Evolutionary conservation across 2,113 vertebrate species (phyloP), one percentile per base, ranked within the genome.

Genomic region (Dascyllus trimaculatus): DNA sequence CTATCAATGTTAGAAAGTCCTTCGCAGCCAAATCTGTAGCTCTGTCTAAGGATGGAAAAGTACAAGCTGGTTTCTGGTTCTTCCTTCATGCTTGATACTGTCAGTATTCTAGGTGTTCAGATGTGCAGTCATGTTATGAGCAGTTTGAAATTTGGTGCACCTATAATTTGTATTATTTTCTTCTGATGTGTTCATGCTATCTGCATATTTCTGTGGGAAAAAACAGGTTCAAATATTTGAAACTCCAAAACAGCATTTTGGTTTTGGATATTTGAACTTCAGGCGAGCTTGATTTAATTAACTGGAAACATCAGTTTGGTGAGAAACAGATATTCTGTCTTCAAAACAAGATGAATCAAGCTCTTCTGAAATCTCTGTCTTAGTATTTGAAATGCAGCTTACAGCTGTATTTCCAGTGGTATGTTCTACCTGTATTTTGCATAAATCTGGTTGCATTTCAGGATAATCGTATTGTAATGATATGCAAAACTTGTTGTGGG

Each of bases 271-370:
- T 76, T 73, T 82, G 43, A 68, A 48, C 29, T 69, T 61, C 45
- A 71, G 80, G 0, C 66, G 70, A 75, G 52, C 22, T 82, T 65
- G 73, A 62, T 54, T 69, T 53, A 52, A 19, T 68, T 51, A 14
- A 25, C 5, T 21, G n/a, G 46, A 40, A 59, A 46, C 9, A 65
- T 13, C 26, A 62, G 22, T 8, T n/a, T 38, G 53, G 15, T 48
- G 7, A 35, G 32, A 7, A 35, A 2, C 40, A 43, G 40, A 43
- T 43, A 43, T 43, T 43, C 25, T 13, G 18, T 66, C 4, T 25
- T 59, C 7, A 53, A 45, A 26, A 51, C 2, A 43, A 35, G 18
- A 35, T 1, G 26, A 59, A 51, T 56, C 22, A 48, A 75, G 58
- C 65, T 80, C 64, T 17, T 29, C 60, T 74, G 59, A 77, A 73